A percentile compares a stretch with the other conserved stretches of the same genome.
Evolutionary conservation across 2,113 vertebrate genomes (phyloP).

Genomic region (Zeus faber): DNA sequence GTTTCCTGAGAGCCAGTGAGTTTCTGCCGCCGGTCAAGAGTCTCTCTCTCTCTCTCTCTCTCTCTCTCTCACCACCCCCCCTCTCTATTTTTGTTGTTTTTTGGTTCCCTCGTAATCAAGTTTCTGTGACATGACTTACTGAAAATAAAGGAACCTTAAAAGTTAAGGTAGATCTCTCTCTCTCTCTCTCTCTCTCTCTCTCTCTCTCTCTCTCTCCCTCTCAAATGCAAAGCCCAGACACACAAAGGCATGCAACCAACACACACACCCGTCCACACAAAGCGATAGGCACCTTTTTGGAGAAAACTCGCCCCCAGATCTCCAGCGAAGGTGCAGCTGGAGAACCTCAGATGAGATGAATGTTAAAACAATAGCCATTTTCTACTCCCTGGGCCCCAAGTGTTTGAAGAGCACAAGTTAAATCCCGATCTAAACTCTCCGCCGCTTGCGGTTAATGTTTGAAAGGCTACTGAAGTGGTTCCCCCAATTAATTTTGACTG

Average conservation of each 20-base stretch:
- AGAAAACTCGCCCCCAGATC: constrained; percentile 22
- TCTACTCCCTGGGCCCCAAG: constrained; percentile 33
- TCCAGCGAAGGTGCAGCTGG: constrained; percentile 61
- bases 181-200: no score
- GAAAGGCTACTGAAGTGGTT: constrained; percentile 56
- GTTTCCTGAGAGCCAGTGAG: constrained; percentile 36
- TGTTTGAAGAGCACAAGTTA: constrained; percentile 41
- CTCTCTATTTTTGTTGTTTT: constrained; percentile 4
- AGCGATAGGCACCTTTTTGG: constrained; percentile 38
- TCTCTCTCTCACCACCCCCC: no score
- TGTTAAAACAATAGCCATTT: constrained; percentile 66
- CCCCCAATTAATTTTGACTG: constrained; percentile 50
- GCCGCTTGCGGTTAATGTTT: constrained; percentile 55
- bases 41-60: background rate
- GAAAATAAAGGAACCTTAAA: no score
- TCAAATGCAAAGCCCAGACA: background rate
- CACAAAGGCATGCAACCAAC: background rate
- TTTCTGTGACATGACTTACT: no score
- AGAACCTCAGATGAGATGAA: constrained; percentile 60
- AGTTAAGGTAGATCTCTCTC: no score
- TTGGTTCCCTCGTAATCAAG: no score
- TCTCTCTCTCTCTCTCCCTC: constrained; percentile 5
- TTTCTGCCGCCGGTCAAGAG: constrained; percentile 18
- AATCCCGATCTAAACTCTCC: constrained; percentile 36
- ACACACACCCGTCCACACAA: constrained; percentile 21